phyloP scores from a whole-genome alignment of 2,888 invertebrate genomes.

The Anoplius nigerrimus region DNA sequence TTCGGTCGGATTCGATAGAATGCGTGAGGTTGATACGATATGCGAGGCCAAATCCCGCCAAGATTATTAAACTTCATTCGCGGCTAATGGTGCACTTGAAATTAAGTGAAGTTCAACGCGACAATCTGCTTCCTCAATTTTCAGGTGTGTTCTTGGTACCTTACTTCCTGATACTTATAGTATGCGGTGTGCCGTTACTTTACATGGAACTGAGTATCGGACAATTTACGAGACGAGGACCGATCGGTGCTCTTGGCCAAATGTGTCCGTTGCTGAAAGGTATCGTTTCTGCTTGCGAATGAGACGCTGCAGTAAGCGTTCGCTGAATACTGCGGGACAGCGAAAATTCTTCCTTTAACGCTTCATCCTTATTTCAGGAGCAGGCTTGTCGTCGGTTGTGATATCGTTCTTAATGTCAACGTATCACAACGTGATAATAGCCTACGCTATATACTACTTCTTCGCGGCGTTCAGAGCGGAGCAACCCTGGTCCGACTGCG shows the following conservation, averaged over 20 bases:
- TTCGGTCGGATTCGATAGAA: constrained; percentile 32
- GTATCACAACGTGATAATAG: constrained; percentile 96
- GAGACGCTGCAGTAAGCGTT: not conserved
- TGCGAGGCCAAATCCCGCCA: not conserved
- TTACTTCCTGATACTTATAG: constrained; percentile 92
- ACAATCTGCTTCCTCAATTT: constrained; percentile 52
- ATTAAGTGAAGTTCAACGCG: too few relatives aligned
- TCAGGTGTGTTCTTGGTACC: constrained; percentile 96
- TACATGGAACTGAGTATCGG: constrained; percentile 96
- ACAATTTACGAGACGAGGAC: constrained; percentile 94
- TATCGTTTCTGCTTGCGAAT: constrained; percentile 64
- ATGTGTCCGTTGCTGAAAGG: constrained; percentile 96
- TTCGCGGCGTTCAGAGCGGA: constrained; percentile 91
- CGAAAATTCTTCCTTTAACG: not conserved
- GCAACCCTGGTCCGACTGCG: constrained; percentile 93
- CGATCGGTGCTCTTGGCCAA: constrained; percentile 93
- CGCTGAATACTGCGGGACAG: too few relatives aligned
- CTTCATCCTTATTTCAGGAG: constrained; percentile 80
- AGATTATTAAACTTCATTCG: not conserved
- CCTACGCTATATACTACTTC: constrained; percentile 95
- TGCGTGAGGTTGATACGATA: constrained; percentile 8
- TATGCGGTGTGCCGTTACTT: constrained; percentile 93
- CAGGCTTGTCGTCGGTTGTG: constrained; percentile 94
- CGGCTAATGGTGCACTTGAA: too few relatives aligned
- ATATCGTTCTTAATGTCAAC: constrained; percentile 96